phyloP scores from a whole-genome alignment of 2,797 vertebrate genomes.

The Periophthalmus magnuspinnatus region DNA sequence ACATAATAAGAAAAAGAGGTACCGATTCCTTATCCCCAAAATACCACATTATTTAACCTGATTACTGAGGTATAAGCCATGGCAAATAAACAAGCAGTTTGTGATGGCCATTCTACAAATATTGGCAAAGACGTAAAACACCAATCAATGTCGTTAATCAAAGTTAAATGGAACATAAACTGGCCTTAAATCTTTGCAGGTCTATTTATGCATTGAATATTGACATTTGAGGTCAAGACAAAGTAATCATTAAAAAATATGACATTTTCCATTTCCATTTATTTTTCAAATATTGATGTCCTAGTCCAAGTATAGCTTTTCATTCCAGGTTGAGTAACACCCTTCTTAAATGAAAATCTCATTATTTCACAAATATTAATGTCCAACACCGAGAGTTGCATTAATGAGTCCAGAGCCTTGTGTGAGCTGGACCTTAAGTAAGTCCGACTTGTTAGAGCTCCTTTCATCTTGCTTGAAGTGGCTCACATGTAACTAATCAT shows the following conservation, averaged over 20 bases:
- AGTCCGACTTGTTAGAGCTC: background rate
- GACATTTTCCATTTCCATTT: background rate
- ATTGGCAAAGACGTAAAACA: background rate
- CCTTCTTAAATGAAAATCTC: background rate
- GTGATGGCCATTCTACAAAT: background rate
- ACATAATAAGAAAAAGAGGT: background rate
- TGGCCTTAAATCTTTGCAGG: background rate
- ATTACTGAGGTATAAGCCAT: background rate
- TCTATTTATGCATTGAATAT: background rate
- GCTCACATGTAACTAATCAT: conserved; percentile 6
- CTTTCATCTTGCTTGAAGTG: conserved; percentile 10
- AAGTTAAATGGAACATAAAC: background rate
- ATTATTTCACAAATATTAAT: conserved; percentile 3
- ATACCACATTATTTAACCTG: background rate
- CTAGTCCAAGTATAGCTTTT: background rate
- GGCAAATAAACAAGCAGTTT: background rate
- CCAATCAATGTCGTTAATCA: conserved; percentile 2
- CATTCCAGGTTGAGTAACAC: background rate
- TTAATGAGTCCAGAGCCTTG: background rate
- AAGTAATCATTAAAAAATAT: background rate
- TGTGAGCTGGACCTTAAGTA: background rate
- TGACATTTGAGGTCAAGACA: background rate
- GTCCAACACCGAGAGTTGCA: no score
- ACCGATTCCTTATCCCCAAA: background rate
- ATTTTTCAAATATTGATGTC: background rate